Conservation (phyloP, 2,797 vertebrate genomes). For the Melanogrammus aeglefinus region DNA sequence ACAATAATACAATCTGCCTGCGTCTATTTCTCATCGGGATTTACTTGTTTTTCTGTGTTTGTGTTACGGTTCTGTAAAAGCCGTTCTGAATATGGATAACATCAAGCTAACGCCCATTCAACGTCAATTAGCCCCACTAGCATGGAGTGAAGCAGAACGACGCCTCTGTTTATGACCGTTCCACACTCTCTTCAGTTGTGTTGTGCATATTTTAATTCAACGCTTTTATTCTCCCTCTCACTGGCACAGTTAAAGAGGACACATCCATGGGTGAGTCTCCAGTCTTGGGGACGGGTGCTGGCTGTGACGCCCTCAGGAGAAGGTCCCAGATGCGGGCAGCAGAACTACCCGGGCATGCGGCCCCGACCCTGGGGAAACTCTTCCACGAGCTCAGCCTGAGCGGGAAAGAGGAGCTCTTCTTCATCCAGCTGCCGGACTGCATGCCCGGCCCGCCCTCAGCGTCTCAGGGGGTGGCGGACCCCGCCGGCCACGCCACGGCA, state of each 20-base stretch:
- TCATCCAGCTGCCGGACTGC: conserved; percentile 77
- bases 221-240: not conserved
- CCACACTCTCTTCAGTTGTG: not conserved
- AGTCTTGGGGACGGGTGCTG: too few species aligned
- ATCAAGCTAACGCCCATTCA: too few species aligned
- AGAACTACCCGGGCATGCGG: conserved; percentile 31
- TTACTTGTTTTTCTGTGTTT: not conserved
- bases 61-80: not conserved
- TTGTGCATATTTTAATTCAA: not conserved
- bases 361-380: conserved; percentile 56
- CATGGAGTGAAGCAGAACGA: too few species aligned
- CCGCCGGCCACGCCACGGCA: conserved; percentile 34
- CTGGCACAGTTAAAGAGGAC: conserved; percentile 51
- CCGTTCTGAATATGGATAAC: not conserved
- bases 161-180: too few species aligned
- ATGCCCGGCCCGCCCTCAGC: conserved; percentile 54
- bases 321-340: not conserved
- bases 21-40: not conserved
- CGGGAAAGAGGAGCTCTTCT: conserved; percentile 69
- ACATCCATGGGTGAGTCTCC: not conserved
- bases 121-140: too few species aligned
- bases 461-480: not conserved
- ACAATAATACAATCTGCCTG: not conserved
- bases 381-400: conserved; percentile 69
- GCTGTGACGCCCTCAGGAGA: not conserved